These are phyloP conservation scores for Pseudomyrmex cubaensis DNA, from an alignment of 1,140 invertebrate genomes.

Conservation along the genomic window DNA sequence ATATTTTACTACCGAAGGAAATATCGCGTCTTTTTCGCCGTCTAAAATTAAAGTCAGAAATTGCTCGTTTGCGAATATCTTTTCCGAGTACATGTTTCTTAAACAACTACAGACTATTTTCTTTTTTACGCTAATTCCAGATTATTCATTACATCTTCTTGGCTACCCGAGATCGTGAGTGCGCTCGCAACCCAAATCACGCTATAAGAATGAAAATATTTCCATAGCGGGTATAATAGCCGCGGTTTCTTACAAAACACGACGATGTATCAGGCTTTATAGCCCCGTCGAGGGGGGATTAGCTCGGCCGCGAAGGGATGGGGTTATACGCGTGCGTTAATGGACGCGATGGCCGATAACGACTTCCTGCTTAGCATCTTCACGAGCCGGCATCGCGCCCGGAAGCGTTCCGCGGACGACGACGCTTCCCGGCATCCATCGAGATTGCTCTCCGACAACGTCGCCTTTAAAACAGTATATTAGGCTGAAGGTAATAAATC, in stretches of 20 bases:
- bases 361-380: conserved; percentile 61
- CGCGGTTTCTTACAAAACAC: conserved; percentile 32
- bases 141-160: conserved; percentile 28
- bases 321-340: conserved; percentile 58
- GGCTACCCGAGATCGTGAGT: not conserved
- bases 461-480: conserved; percentile 74
- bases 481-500: conserved; percentile 70
- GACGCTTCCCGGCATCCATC: conserved; percentile 66
- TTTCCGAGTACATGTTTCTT: conserved; percentile 3
- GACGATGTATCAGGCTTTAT: conserved; percentile 53
- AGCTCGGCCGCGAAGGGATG: not conserved
- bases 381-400: conserved; percentile 27
- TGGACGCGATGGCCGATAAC: conserved; percentile 63
- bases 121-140: conserved; percentile 2
- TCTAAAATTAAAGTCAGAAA: conserved; percentile 14
- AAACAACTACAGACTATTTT: conserved; percentile 28
- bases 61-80: not conserved
- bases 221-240: conserved; percentile 10
- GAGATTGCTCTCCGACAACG: conserved; percentile 72
- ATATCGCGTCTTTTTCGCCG: not conserved
- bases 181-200: not conserved
- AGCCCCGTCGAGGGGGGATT: conserved; percentile 9
- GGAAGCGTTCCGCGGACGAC: conserved; percentile 59
- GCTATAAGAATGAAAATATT: conserved; percentile 37
- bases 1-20: not conserved